A percentile compares a stretch with the other conserved stretches of the same genome.
These are phyloP conservation scores for Bagarius yarrelli DNA, from an alignment of 2,113 vertebrate genomes.

Conservation along the genomic window DNA sequence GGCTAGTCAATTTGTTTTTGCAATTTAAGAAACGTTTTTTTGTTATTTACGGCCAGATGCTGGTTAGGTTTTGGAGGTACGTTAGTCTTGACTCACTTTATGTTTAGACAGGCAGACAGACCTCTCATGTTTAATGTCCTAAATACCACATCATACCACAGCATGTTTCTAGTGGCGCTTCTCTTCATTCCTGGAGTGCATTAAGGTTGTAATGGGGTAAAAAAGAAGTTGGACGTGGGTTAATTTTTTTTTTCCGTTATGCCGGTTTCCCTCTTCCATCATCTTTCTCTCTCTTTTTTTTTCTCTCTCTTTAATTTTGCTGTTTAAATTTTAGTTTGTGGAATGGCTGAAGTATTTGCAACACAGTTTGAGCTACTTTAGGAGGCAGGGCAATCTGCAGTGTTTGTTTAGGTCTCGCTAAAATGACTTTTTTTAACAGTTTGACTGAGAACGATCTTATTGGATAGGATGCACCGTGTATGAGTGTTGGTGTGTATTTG, in stretches of 20 bases:
- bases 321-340: slow-evolving; percentile 19
- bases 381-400: slow-evolving; percentile 37
- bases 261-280: background rate
- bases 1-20: slow-evolving; percentile 12
- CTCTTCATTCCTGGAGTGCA: slow-evolving; percentile 15
- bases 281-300: background rate
- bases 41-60: slow-evolving; percentile 43
- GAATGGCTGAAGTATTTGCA: slow-evolving; percentile 42
- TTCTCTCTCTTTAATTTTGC: slow-evolving; percentile 15
- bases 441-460: slow-evolving; percentile 42
- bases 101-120: slow-evolving; percentile 42
- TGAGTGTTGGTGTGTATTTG: slow-evolving; percentile 9
- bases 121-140: slow-evolving; percentile 38
- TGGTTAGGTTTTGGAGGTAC: slow-evolving; percentile 17
- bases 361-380: slow-evolving; percentile 35
- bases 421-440: slow-evolving; percentile 54
- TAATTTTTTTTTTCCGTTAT: slow-evolving; percentile 42
- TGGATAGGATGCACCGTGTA: slow-evolving; percentile 8
- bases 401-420: slow-evolving; percentile 52
- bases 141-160: slow-evolving; percentile 38
- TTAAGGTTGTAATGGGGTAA: slow-evolving; percentile 23
- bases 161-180: slow-evolving; percentile 38
- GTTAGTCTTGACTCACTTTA: slow-evolving; percentile 41
- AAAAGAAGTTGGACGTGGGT: slow-evolving; percentile 23
- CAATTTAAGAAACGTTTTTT: slow-evolving; percentile 47